A percentile compares a stretch with the other conserved stretches of the same genome.
Evolutionary conservation across 2,888 invertebrate genomes (phyloP).

Genomic region (Harpagoxenus sublaevis): DNA sequence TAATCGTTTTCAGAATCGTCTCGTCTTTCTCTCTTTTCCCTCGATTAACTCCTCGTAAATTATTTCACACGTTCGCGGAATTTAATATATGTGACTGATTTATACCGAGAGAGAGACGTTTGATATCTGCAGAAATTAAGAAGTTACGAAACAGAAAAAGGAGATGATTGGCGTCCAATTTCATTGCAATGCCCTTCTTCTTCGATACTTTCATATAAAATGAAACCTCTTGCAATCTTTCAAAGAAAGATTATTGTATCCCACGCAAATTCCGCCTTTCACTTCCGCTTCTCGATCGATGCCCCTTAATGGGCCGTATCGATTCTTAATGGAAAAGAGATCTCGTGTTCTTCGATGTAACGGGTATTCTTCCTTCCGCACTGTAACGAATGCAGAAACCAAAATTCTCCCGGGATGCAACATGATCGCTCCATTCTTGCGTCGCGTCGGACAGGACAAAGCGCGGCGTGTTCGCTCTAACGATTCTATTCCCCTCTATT

Average conservation of each 20-base stretch:
- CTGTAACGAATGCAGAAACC: background rate
- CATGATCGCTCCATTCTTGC: conserved; percentile 26
- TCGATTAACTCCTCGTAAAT: background rate
- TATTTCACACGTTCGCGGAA: background rate
- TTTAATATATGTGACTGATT: background rate
- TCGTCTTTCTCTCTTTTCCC: background rate
- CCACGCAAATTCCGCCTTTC: conserved; percentile 38
- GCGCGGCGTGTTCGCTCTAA: conserved; percentile 38
- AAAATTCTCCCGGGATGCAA: conserved; percentile 40
- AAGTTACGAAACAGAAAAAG: background rate
- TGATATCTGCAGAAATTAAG: conserved; percentile 2
- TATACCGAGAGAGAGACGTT: background rate
- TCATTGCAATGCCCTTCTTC: background rate
- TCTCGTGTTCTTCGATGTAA: background rate
- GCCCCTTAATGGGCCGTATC: conserved; percentile 11
- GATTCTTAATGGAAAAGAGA: conserved; percentile 29
- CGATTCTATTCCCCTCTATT: conserved; percentile 50
- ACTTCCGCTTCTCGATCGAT: background rate
- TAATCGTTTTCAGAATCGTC: background rate
- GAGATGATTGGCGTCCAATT: background rate
- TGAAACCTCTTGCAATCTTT: background rate
- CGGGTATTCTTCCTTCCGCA: background rate
- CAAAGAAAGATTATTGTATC: conserved; percentile 12
- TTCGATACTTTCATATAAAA: conserved; percentile 3
- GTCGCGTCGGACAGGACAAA: conserved; percentile 36